Evolutionary conservation across 2,797 vertebrate genomes (phyloP), one percentile per base, ranked within the genome.

Genomic region (Helarctos malayanus): DNA sequence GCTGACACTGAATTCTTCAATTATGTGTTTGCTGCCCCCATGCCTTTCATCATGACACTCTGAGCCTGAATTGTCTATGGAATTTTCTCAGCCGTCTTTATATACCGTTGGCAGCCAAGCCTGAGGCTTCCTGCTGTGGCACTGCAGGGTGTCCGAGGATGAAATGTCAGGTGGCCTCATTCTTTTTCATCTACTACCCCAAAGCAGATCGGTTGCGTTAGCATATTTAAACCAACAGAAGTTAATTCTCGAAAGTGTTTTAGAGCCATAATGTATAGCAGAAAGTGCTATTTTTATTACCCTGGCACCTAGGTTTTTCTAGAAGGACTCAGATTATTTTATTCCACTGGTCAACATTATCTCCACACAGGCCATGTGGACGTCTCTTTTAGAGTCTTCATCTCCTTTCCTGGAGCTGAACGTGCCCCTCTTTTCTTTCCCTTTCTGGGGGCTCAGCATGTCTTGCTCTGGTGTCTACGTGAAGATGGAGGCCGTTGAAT

Each of bases 141-240:
- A 83, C 16, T 52, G 18, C 11, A 32, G 41, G 69, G 10, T 71
- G 18, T 86, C 59, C 56, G 75, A 82, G 88, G 29, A 19, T 80
- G 57, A 94, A 63, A 61, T 89, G n/a, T n/a, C 25, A 23, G 7
- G 14, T 56, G 15, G 54, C 11, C 45, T 35, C 69, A 41, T 32
- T 41, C 56, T 52, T 88, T 71, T 69, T 13, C 45, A 16, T 49
- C 10, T 94, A 29, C 35, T 93, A 23, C 16, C 9, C 65, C 59
- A 89, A 73, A 96, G 47, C 80, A 63, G 52, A 15, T 80, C 45
- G 47, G 1, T 16, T 81, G 52, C 80, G 32, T 93, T 95, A 45
- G 54, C 59, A 41, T 80, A 85, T 92, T 75, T 83, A 97, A 96
- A 91, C 4, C 35, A 88, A 54, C 18, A 78, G 59, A 93, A 84